Percentiles rank a stretch among this genome's conserved stretches.
Evolutionary conservation across 2,113 vertebrate species (phyloP).

Genomic region (Isichthys henryi): DNA sequence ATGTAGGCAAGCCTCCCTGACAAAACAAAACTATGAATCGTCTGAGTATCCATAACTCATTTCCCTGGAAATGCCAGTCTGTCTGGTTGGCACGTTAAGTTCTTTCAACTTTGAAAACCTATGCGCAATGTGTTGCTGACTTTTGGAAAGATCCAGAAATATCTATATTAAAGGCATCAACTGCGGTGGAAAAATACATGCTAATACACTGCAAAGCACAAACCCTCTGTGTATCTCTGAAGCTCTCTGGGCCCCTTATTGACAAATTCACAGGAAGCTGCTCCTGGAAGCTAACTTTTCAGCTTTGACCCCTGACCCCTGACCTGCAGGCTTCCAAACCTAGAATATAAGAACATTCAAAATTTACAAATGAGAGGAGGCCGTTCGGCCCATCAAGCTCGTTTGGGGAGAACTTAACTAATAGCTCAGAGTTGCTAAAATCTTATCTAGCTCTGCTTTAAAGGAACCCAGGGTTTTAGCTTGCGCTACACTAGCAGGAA

Average conservation of each 20-base stretch:
- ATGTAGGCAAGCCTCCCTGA: slow-evolving; percentile 49
- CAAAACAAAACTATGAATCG: slow-evolving; percentile 45
- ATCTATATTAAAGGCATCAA: background rate
- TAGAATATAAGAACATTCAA: background rate
- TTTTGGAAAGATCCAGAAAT: background rate
- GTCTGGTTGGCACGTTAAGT: background rate
- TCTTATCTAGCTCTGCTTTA: too few relatives aligned
- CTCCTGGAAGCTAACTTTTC: background rate
- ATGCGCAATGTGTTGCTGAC: background rate
- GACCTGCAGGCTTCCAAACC: background rate
- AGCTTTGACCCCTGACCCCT: background rate
- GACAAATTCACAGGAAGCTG: background rate
- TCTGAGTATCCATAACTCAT: slow-evolving; percentile 37
- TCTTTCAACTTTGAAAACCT: background rate
- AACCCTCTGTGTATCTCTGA: background rate
- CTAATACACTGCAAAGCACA: background rate
- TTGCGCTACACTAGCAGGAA: too few relatives aligned
- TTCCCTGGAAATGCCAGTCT: slow-evolving; percentile 1
- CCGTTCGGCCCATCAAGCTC: too few relatives aligned
- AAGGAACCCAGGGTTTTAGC: too few relatives aligned
- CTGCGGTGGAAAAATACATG: background rate
- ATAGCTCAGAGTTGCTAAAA: too few relatives aligned
- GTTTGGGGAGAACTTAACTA: too few relatives aligned
- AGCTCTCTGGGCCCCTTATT: background rate
- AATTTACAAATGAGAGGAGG: too few relatives aligned